Evolutionary conservation across 2,888 invertebrate genomes (phyloP), one percentile per base, ranked within the genome.

Genomic region (Junonia oenone): DNA sequence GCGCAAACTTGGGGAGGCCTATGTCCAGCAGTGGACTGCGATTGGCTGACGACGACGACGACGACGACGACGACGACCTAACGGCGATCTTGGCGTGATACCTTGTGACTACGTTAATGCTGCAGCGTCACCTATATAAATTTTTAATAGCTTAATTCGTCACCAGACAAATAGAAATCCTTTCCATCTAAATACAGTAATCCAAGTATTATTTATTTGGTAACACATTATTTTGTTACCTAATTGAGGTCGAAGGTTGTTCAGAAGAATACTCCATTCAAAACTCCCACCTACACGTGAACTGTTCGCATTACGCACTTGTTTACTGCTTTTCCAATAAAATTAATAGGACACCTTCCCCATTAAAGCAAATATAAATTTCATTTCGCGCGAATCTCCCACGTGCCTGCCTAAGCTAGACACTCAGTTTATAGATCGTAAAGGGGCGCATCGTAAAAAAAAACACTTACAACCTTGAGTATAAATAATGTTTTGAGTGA

Each of bases 401-500:
- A 50, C 51, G 51, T 51, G 46, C 55, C 50, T 51, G 55, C 51
- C 51, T 40, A 51, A 46, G 50, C 45, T 51, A 55, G 55, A 51
- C 51, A 55, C 51, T 51, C 46, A 46, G 51, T 55, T 51, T 55
- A 55, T 55, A 26, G 55, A 37, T 51, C 55, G 46, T 55, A 51
- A 55, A 51, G 46, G 11, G 38, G 37, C 37, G 46, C 38, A 40
- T 51, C 46, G 51, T 55, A 55, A 51, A 55, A 50, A 55, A 55
- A 46, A 55, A 45, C 55, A 55, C 55, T 55, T 55, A 51, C 51
- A 55, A 22, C 27, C 29, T 15, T 46, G 38, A 50, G 46, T 46
- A 55, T 55, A 46, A 55, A 55, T 55, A 51, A 55, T 51, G 50
- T 55, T 55, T 46, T 55, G 50, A 51, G 45, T 50, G 50, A 55